These are phyloP conservation scores for Stigmatopora nigra DNA, from an alignment of 2,113 vertebrate genomes.

Conservation along the genomic window DNA sequence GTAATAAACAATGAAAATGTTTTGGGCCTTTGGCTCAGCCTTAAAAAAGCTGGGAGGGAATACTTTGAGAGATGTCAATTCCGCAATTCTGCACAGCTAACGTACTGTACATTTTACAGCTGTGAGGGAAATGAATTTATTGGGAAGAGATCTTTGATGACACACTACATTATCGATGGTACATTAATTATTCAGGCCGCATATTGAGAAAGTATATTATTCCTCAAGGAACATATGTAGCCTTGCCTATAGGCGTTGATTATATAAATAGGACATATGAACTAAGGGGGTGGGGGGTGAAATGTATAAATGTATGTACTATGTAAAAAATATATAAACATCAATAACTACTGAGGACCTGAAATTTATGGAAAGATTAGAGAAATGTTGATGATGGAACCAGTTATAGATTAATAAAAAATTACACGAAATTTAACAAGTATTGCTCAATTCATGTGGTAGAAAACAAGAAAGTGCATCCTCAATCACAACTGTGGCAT, in stretches of 20 bases:
- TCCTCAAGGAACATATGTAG: slow-evolving; percentile 2
- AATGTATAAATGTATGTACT: background rate
- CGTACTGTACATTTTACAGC: slow-evolving; percentile 14
- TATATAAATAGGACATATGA: slow-evolving; percentile 14
- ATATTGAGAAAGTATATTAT: slow-evolving; percentile 20
- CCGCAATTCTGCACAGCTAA: background rate
- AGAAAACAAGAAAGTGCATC: background rate
- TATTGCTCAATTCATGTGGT: background rate
- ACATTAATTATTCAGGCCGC: slow-evolving; percentile 25
- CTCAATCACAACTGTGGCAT: background rate
- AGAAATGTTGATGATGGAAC: background rate
- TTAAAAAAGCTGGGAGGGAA: slow-evolving; percentile 9
- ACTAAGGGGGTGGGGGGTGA: slow-evolving; percentile 12
- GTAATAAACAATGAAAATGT: slow-evolving; percentile 2
- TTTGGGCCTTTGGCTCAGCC: slow-evolving; percentile 1
- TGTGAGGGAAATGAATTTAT: slow-evolving; percentile 1
- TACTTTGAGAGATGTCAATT: slow-evolving; percentile 3
- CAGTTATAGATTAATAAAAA: background rate
- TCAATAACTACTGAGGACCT: background rate
- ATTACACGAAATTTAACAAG: background rate
- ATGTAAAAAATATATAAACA: background rate
- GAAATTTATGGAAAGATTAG: background rate
- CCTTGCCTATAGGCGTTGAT: slow-evolving; percentile 13
- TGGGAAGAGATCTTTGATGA: slow-evolving; percentile 17
- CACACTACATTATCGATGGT: slow-evolving; percentile 14